Percentiles rank a stretch among this genome's conserved stretches.
Evolutionary conservation across 2,888 invertebrate species (phyloP).

Genomic region (Eilema griseolum): DNA sequence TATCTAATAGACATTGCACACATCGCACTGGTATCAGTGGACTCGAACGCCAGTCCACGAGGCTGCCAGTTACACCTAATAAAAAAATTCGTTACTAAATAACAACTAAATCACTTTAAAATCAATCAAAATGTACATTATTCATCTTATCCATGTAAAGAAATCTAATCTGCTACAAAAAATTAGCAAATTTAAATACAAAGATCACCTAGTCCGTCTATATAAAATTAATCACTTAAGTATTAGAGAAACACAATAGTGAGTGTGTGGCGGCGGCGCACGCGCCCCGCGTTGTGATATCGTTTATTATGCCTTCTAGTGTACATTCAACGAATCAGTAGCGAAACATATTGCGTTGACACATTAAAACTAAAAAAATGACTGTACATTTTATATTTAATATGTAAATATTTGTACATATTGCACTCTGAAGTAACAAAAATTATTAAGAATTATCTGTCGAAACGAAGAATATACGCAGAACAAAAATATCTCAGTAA

Average conservation of each 20-base stretch:
- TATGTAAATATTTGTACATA: conserved; percentile 91
- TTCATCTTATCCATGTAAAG: conserved; percentile 83
- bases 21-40: conserved; percentile 81
- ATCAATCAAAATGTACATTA: conserved; percentile 87
- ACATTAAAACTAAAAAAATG: conserved; percentile 85
- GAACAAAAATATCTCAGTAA: conserved; percentile 77
- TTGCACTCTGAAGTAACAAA: conserved; percentile 89
- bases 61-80: conserved; percentile 82
- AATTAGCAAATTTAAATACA: conserved; percentile 87
- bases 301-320: conserved; percentile 81
- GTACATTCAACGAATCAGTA: conserved; percentile 82
- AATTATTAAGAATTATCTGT: conserved; percentile 81
- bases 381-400: conserved; percentile 86
- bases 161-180: conserved; percentile 87
- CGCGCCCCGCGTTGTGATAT: conserved; percentile 78
- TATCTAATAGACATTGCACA: conserved; percentile 79
- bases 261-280: conserved; percentile 55
- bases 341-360: conserved; percentile 83
- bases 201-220: conserved; percentile 84
- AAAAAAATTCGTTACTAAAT: conserved; percentile 85
- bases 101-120: conserved; percentile 87
- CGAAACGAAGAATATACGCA: conserved; percentile 81
- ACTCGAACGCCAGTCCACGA: conserved; percentile 70
- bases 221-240: conserved; percentile 86
- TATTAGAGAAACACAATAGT: conserved; percentile 83